Base-by-base conservation (phyloP, 2,888 invertebrate species). In the Phyllotreta cruciferae region DNA sequence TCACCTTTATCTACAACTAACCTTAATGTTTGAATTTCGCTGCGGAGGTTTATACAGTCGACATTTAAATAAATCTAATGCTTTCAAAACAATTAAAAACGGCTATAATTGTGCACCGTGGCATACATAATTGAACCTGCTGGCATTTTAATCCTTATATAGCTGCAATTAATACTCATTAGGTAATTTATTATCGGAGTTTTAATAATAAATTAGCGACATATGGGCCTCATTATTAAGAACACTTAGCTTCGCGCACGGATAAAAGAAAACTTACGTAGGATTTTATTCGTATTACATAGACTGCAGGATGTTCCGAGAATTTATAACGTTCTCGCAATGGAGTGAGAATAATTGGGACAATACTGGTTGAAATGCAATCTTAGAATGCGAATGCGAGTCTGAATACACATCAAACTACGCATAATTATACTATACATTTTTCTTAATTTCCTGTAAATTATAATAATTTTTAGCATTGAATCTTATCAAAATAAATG, bases 131-230 rank as follows among this genome's bases (percentile, higher is more conserved):
- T 63, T 61, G 52, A 61, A 61, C 61, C 55, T 56, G 39, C 49
- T 11, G 61, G 66, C 56, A 57, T 61, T 66, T 63, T 50, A 57
- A 44, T 57, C 65, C 65, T 62, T 62, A 62, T 57, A 62, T 53
- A 65, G 63, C 34, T 34, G 55, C 63, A 66, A 66, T 66, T 66
- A 66, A 66, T 67, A 62, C 56, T 53, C 47, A 41, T 53, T 54
- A 47, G 36, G 49, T 63, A 56, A 67, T 65, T 65, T 64, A 65
- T 67, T 60, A 45, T 45, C 7, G 14, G 60, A 53, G 34, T 58
- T 60, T 63, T 62, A 38, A 56, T 67, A 62, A 67, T 67, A 67
- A 64, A 67, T 67, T 64, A 67, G 45, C 60, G 54, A 56, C 57
- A 62, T 67, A 62, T 64, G 67, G 60, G 60, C 60, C 55, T 60